Conservation (phyloP, 2,888 invertebrate species). For the Dusona sp. region DNA sequence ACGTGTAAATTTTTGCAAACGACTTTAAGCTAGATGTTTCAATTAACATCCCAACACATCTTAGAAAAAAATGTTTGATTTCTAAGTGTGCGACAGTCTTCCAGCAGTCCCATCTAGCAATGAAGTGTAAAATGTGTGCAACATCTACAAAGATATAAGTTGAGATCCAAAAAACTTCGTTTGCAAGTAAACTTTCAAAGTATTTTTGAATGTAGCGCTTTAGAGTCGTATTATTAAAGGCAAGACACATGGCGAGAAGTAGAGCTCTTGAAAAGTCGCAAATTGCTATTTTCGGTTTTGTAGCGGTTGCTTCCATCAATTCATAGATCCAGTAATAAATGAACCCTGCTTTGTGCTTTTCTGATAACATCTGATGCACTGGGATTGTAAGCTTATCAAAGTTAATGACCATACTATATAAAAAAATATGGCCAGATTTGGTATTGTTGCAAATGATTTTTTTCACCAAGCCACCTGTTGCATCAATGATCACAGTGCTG, state of each 20-base stretch:
- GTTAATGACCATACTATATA: background rate
- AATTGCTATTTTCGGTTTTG: background rate
- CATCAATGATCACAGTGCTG: background rate
- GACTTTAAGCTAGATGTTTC: background rate
- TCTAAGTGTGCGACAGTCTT: background rate
- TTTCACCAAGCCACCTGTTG: slow-evolving; percentile 1
- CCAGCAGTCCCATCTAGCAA: background rate
- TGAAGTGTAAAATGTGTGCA: background rate
- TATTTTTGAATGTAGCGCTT: no score
- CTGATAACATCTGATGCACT: background rate
- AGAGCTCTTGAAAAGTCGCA: background rate
- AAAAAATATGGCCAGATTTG: background rate
- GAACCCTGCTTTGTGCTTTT: background rate
- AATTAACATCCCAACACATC: background rate
- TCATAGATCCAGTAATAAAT: background rate
- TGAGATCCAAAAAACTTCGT: background rate
- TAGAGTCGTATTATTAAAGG: background rate
- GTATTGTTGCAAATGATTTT: background rate
- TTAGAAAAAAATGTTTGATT: background rate
- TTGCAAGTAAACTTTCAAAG: no score
- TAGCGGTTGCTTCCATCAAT: background rate
- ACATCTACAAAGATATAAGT: background rate
- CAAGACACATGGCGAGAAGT: background rate
- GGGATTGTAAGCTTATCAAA: background rate
- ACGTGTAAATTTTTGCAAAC: background rate